A percentile compares a stretch with the other conserved stretches of the same genome.
Conservation (phyloP, 2,888 invertebrate genomes). For the Phyllotreta cruciferae region DNA sequence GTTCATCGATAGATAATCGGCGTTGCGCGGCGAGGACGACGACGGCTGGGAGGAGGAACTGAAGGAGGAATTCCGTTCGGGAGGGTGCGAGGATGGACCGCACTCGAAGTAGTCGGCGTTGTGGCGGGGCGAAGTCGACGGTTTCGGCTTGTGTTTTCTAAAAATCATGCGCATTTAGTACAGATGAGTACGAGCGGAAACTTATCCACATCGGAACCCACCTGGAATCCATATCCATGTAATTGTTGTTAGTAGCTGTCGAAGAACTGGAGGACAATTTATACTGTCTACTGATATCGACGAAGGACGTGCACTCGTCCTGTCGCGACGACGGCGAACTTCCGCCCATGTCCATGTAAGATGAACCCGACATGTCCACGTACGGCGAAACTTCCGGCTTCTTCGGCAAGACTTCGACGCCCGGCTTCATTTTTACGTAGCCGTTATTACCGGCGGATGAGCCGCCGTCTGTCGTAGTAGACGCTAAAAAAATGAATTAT, state of each 20-base stretch:
- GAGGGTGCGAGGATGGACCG: constrained; percentile 21
- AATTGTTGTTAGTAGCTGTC: constrained; percentile 38
- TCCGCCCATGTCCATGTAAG: constrained; percentile 46
- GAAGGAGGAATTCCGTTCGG: constrained; percentile 27
- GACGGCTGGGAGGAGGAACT: constrained; percentile 22
- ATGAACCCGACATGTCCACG: constrained; percentile 61
- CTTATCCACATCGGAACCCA: too few relatives aligned
- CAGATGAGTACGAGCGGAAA: too few relatives aligned
- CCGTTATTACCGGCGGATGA: constrained; percentile 46
- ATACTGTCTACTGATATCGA: constrained; percentile 38
- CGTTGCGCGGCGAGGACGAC: constrained; percentile 45
- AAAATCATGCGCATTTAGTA: too few relatives aligned
- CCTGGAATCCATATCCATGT: constrained; percentile 43
- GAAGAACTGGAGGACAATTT: constrained; percentile 13
- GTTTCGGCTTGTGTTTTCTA: constrained; percentile 24
- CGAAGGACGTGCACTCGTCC: constrained; percentile 34
- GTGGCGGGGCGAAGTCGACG: constrained; percentile 34
- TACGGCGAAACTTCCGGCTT: constrained; percentile 55
- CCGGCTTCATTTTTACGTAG: constrained; percentile 61
- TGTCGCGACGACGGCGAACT: constrained; percentile 35
- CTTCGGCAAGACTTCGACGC: constrained; percentile 47
- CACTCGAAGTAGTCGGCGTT: constrained; percentile 55
- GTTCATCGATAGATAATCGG: constrained; percentile 58
- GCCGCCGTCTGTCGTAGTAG: background rate
- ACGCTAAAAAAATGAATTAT: too few relatives aligned